phyloP scores from a whole-genome alignment of 2,113 vertebrate genomes.

The Cyanocitta stelleri region DNA sequence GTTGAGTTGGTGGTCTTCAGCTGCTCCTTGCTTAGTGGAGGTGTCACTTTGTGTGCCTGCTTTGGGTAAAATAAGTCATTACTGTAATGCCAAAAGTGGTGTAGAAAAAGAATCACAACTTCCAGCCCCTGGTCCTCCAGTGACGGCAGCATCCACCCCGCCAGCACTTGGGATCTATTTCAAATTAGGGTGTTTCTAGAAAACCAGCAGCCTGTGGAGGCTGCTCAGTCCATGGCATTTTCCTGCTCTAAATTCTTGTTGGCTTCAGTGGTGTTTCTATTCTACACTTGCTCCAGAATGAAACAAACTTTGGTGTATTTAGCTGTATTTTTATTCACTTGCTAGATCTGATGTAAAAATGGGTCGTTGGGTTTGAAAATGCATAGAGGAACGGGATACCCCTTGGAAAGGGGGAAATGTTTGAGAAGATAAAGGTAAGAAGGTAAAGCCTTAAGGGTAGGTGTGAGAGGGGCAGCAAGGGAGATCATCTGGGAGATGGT shows the following conservation, averaged over 20 bases:
- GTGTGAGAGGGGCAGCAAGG: not conserved
- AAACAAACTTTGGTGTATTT: not conserved
- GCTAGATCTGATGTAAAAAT: not conserved
- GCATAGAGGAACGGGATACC: not conserved
- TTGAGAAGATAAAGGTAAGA: not conserved
- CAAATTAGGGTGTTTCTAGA: not conserved
- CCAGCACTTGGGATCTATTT: not conserved
- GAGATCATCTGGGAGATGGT: not conserved
- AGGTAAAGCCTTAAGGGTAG: not conserved
- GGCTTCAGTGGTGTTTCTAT: not conserved
- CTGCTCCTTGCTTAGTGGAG: not conserved
- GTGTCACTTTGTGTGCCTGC: not conserved
- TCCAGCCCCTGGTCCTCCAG: not conserved
- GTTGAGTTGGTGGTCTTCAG: not conserved
- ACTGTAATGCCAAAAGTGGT: not conserved
- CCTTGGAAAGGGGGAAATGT: not conserved
- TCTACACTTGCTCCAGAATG: not conserved
- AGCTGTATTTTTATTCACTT: not conserved
- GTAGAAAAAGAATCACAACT: not conserved
- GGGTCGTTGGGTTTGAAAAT: not conserved
- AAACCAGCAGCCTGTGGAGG: not conserved
- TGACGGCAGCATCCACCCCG: fast-evolving
- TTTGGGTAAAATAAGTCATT: not conserved
- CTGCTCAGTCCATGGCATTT: not conserved
- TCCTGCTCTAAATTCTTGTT: not conserved